Base-by-base conservation (phyloP, 1,140 invertebrate genomes). In the Pectinophora gossypiella region DNA sequence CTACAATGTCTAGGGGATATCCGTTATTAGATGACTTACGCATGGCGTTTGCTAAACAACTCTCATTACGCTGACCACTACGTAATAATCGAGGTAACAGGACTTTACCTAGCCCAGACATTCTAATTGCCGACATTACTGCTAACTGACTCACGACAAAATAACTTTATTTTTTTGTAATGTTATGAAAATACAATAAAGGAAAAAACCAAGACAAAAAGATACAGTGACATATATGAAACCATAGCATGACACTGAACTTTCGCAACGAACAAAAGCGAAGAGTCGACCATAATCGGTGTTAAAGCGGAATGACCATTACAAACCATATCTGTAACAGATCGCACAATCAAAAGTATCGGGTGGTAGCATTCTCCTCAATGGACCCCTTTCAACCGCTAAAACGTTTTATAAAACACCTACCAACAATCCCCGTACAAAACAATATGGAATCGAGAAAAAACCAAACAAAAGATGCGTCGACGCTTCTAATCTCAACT, bases 321-420 rank as follows among this genome's bases (percentile, higher is more conserved):
- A 36, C 42, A 32, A 53, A 32, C 44, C 45, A 52, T 71, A 74
- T 77, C 71, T 65, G 51, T 68, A 67, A 67, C 73, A 64, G 56
- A 76, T 76, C 72, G 43, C 36, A 61, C 61, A 63, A 73, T 75
- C 55, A 68, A 72, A 68, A 45, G 48, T 62, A 65, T 60, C 64
- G 53, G 48, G 56, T 56, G 19, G 58, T 56, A 60, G 56, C 58
- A 61, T 61, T 61, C 69, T 49, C 53, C 53, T 72, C 62, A 73
- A 79, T 80, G 68, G 64, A 61, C 51, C 70, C 72, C 64, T 77
- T 77, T 76, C 59, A 73, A 77, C 67, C 68, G 53, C 69, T 73
- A 76, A 75, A 81, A 64, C 71, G 68, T 70, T 74, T 68, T 68
- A 76, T 54, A 72, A 64, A 77, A 69, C 71, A 72, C 51, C 49